Conservation (phyloP, 2,113 vertebrate species). For the Nycticebus coucang region DNA sequence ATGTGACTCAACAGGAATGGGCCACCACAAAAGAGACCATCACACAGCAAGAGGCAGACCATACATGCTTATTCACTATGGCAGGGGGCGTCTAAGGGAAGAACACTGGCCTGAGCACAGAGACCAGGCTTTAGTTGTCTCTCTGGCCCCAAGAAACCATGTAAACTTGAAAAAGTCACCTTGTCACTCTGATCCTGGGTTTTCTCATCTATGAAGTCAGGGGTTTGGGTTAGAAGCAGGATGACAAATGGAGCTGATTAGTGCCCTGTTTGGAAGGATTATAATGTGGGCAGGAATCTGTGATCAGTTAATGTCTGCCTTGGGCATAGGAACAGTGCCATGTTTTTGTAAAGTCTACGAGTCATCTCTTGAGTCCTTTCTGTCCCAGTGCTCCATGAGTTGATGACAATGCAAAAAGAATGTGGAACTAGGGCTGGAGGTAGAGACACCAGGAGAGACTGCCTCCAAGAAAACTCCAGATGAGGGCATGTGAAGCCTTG, state of each 20-base stretch:
- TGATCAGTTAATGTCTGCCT: neutral
- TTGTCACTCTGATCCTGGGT: neutral
- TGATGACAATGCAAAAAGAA: neutral
- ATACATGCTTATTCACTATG: neutral
- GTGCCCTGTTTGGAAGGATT: neutral
- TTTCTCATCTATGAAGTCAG: neutral
- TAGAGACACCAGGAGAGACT: neutral
- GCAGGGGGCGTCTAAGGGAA: neutral
- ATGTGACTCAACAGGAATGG: accelerated
- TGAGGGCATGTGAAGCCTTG: neutral
- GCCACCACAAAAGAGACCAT: neutral
- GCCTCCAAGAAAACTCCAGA: neutral
- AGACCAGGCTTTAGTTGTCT: neutral
- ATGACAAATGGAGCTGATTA: neutral
- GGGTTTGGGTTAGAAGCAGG: neutral
- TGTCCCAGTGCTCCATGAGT: accelerated
- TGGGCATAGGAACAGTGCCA: neutral
- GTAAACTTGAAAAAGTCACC: neutral
- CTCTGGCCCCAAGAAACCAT: neutral
- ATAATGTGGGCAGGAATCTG: neutral
- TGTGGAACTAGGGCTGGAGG: neutral
- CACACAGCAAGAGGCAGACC: neutral
- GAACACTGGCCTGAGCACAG: neutral
- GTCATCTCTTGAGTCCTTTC: neutral
- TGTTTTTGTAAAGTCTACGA: neutral